Percentiles rank a stretch among this genome's conserved stretches.
These are phyloP conservation scores for Triplophysa rosa DNA, from an alignment of 2,113 vertebrate genomes.

Conservation along the genomic window DNA sequence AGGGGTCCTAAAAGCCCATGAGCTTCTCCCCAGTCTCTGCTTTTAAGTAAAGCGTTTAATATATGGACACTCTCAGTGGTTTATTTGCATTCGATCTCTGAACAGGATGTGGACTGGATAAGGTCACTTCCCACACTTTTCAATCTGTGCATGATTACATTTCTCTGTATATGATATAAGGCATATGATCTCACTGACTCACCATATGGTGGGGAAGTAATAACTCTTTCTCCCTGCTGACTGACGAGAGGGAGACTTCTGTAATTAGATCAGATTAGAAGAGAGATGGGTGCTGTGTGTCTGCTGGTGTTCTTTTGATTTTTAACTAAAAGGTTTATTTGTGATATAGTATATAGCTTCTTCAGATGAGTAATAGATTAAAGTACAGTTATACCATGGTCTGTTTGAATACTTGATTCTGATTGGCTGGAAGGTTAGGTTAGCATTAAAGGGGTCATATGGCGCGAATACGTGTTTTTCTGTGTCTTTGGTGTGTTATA, in stretches of 20 bases:
- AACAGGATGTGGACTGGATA: conserved; percentile 27
- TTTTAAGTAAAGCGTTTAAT: background rate
- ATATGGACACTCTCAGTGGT: conserved; percentile 22
- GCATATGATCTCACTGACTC: conserved; percentile 56
- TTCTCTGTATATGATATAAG: conserved; percentile 51
- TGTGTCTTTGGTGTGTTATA: too few relatives aligned
- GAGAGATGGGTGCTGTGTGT: conserved; percentile 14
- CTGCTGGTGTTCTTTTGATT: conserved; percentile 8
- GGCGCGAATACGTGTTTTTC: too few relatives aligned
- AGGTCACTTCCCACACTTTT: conserved; percentile 36
- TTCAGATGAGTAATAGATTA: background rate
- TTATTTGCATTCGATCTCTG: conserved; percentile 16
- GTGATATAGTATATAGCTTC: background rate
- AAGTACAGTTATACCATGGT: background rate
- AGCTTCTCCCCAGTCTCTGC: background rate
- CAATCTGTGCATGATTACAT: conserved; percentile 36
- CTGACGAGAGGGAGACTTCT: conserved; percentile 64
- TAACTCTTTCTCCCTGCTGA: conserved; percentile 67
- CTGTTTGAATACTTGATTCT: too few relatives aligned
- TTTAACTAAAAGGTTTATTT: background rate
- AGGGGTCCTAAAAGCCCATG: background rate
- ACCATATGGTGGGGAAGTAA: conserved; percentile 70
- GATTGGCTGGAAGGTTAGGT: too few relatives aligned
- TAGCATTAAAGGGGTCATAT: too few relatives aligned
- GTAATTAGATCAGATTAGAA: conserved; percentile 69